A percentile compares a stretch with the other conserved stretches of the same genome.
These are phyloP conservation scores for Squalus acanthias DNA, from an alignment of 2,797 vertebrate species.

Conservation along the genomic window DNA sequence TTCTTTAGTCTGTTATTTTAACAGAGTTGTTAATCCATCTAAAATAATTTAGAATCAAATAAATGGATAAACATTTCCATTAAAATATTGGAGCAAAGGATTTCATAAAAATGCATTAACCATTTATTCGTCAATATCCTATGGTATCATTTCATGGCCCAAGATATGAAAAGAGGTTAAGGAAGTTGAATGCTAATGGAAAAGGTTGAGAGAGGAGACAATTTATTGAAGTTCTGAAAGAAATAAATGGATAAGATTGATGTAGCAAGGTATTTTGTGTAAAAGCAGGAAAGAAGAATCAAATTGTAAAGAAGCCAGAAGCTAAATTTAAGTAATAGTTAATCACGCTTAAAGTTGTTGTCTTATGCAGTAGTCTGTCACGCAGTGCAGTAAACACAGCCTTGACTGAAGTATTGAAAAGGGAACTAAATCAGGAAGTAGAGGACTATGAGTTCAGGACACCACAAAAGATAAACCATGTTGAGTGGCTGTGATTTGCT, in stretches of 20 bases:
- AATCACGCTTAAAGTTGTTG: neutral
- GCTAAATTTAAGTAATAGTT: neutral
- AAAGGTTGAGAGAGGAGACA: neutral
- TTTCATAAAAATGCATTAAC: neutral
- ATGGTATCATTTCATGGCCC: neutral
- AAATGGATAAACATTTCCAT: neutral
- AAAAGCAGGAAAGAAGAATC: neutral
- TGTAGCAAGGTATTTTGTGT: neutral
- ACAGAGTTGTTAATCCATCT: neutral
- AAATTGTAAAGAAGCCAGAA: neutral
- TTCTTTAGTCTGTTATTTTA: slow-evolving; percentile 6
- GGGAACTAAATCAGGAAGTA: neutral
- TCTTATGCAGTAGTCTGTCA: neutral
- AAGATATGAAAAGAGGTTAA: neutral
- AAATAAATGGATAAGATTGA: neutral
- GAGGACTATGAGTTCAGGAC: neutral
- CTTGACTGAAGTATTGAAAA: neutral
- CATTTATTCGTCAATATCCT: neutral
- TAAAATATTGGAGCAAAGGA: neutral
- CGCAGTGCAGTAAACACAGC: neutral
- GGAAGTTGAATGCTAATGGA: neutral
- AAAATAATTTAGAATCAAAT: slow-evolving; percentile 17
- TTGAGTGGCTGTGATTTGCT: neutral
- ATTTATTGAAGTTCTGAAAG: neutral
- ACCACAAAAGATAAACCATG: neutral